Evolutionary conservation across 2,888 invertebrate genomes (phyloP), one percentile per base, ranked within the genome.

Genomic region (Gonocerus acuteangulatus): DNA sequence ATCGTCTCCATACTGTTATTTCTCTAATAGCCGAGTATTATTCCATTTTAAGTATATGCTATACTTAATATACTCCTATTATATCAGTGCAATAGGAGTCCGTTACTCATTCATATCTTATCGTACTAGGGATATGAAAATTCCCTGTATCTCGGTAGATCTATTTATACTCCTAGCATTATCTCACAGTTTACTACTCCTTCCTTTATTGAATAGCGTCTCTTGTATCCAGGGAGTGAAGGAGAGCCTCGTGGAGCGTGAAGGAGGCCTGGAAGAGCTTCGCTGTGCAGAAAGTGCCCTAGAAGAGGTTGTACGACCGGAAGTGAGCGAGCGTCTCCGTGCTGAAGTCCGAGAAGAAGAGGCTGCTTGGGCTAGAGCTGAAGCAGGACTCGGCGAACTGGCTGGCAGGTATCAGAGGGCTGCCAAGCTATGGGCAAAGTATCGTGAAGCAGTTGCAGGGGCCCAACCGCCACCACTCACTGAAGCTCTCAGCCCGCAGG

Each of bases 361-460:
- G 13, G 80, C 83, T 2, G 86, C 88, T 39, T 90, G 89, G 80
- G 82, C 86, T 69, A 85, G 86, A 70, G 89, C 89, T n/a, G 83
- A 85, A 72, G 79, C 80, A 68, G 86, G 87, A 73, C 79, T 90
- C 67, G 82, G 83, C 67, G 84, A 85, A 69, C 80, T 90, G 68
- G 88, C 87, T 73, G 83, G 78, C 69, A 81, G 81, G 76, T 90
- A 90, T 77, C 85, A 88, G 73, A 82, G 85, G 72, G 90, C 89
- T 2, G 87, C 89, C 60, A 83, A 84, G 51, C 79, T 90, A 62
- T 90, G 90, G 90, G 80, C 84, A 71, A 82, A 84, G 64, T 90
- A 90, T 77, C 81, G 84, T 39, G 87, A 87, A 73, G 86, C 89
- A 6, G 36, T 49, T 2, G 27, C 51, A 13, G 54, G 47, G 11